Evolutionary conservation across 2,113 vertebrate genomes (phyloP).

Genomic region (Lepisosteus osseus): DNA sequence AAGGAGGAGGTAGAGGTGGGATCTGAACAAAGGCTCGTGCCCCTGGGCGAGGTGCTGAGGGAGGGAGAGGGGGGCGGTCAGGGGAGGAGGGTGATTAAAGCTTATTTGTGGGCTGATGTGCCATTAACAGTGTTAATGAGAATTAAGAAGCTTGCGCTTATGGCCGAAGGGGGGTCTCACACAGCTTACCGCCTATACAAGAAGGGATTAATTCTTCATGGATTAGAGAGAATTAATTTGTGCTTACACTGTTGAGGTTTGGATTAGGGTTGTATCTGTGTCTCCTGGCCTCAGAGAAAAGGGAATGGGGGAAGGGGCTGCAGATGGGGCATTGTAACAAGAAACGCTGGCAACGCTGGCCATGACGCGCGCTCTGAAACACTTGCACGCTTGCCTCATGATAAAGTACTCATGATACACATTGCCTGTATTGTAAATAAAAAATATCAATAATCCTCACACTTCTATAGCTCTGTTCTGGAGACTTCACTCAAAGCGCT

Average conservation of each 20-base stretch:
- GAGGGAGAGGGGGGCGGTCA: constrained; percentile 37
- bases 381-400: too few relatives aligned
- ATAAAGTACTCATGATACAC: too few relatives aligned
- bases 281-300: constrained; percentile 34
- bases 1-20: background rate
- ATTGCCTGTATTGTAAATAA: too few relatives aligned
- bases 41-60: background rate
- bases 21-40: too few relatives aligned
- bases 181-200: constrained; percentile 48
- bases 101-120: constrained; percentile 67
- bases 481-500: too few relatives aligned
- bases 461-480: too few relatives aligned
- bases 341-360: background rate
- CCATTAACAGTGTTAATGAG: constrained; percentile 72
- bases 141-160: constrained; percentile 56
- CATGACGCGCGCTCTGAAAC: background rate
- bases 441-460: too few relatives aligned
- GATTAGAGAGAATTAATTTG: constrained; percentile 74
- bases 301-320: constrained; percentile 21
- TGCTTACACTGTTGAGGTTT: constrained; percentile 66
- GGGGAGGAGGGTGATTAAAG: constrained; percentile 63
- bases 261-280: constrained; percentile 71
- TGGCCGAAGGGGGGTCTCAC: constrained; percentile 40
- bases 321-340: constrained; percentile 1
- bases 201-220: constrained; percentile 74